Evolutionary conservation across 2,888 invertebrate genomes (phyloP).

Genomic region (Rhorus exstirpatorius): DNA sequence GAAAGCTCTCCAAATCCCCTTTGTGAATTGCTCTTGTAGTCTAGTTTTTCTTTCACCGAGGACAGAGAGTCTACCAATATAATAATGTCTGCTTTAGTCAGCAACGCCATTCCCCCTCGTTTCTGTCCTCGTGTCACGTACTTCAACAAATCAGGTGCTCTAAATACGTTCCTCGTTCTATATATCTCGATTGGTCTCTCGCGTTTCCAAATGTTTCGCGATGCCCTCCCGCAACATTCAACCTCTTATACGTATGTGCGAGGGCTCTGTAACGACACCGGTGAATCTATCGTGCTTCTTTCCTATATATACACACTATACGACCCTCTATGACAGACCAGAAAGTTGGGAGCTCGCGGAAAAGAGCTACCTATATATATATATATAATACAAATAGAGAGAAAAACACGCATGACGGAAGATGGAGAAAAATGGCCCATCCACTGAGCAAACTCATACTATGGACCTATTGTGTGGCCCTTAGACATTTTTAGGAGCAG

Average conservation of each 20-base stretch:
- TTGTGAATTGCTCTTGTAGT: constrained; percentile 6
- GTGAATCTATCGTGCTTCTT: background rate
- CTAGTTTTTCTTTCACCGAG: constrained; percentile 2
- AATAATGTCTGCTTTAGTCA: constrained; percentile 33
- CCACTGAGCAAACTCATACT: background rate
- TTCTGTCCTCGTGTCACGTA: constrained; percentile 53
- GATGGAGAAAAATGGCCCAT: constrained; percentile 13
- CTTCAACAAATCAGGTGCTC: constrained; percentile 65
- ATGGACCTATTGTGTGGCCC: background rate
- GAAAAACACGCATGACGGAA: background rate
- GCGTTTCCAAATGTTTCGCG: constrained; percentile 33
- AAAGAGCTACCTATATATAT: background rate
- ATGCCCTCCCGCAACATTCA: constrained; percentile 6
- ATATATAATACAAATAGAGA: background rate
- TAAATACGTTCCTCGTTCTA: constrained; percentile 58
- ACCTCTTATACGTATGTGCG: background rate
- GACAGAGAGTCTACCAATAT: constrained; percentile 7
- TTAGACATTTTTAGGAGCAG: background rate
- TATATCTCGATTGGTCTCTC: constrained; percentile 8
- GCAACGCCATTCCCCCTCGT: constrained; percentile 46
- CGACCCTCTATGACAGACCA: background rate
- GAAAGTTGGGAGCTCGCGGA: background rate
- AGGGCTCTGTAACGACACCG: background rate
- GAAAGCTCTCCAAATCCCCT: constrained; percentile 48
- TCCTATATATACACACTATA: background rate